phyloP scores from a whole-genome alignment of 1,140 invertebrate genomes.

The Pseudomyrmex cubaensis region DNA sequence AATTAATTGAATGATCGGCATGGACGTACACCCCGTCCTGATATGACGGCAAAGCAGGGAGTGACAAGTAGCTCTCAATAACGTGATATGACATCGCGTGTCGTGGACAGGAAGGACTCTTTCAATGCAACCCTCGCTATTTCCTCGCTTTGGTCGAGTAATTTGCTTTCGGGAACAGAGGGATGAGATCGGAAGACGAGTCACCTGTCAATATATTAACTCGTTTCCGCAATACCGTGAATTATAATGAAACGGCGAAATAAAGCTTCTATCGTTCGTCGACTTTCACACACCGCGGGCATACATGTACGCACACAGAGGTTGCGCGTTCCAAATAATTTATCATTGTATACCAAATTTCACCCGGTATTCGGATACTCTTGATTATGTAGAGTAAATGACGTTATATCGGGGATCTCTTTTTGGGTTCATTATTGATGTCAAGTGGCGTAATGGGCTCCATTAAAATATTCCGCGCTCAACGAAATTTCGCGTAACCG shows the following conservation, averaged over 20 bases:
- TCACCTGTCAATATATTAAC: constrained; percentile 73
- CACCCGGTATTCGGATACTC: background rate
- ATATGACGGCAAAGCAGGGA: constrained; percentile 72
- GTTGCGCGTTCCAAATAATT: constrained; percentile 15
- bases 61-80: constrained; percentile 81
- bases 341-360: constrained; percentile 28
- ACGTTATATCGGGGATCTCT: constrained; percentile 16
- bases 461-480: constrained; percentile 38
- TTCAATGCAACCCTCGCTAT: constrained; percentile 75
- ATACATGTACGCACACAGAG: background rate
- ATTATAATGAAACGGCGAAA: constrained; percentile 61
- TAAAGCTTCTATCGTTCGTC: constrained; percentile 29
- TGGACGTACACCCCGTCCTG: constrained; percentile 70
- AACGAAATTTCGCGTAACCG: constrained; percentile 33
- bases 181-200: constrained; percentile 68
- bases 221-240: constrained; percentile 67
- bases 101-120: constrained; percentile 79
- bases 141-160: constrained; percentile 75
- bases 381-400: constrained; percentile 28
- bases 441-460: constrained; percentile 3
- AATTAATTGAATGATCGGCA: constrained; percentile 79
- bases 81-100: constrained; percentile 79
- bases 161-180: constrained; percentile 68
- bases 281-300: background rate
- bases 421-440: constrained; percentile 26